Base-by-base conservation (phyloP, 2,888 invertebrate species). In the Epistrophe eligans region DNA sequence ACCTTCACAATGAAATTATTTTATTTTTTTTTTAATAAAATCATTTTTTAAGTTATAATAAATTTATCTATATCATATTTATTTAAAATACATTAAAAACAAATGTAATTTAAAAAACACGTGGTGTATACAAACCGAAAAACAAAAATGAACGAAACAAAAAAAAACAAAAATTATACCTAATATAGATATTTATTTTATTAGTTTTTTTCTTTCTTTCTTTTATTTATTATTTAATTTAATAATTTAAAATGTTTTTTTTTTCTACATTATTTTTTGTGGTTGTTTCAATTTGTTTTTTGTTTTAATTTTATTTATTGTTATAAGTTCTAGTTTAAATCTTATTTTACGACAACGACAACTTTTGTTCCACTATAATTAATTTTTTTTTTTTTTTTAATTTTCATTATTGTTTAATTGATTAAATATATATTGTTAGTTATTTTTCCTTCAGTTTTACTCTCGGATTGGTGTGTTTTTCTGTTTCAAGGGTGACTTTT, bases 341-440 rank as follows among this genome's bases (percentile, higher is more conserved):
- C 87, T 87, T 87, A 87, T 77, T 19, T 72, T 84, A 84, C 83
- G 87, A 87, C 83, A 87, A 87, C 87, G 82, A 87, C 82, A 87
- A 83, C 71, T 60, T 60, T 84, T 85, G 82, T 82, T 85, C 82
- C 82, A 77, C 82, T 87, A 87, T 82, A 87, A 79, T 58, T 79
- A 79, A 64, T 50, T 77, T 74, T 76, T 66, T 45, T 45, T 45
- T 55, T 83, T 62, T 77, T 48, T 71, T 64, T 19, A 64, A 57
- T 58, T 81, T 43, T 70, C 45, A 52, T 87, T 87, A 87, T 87
- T 87, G 83, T 87, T 74, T 76, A 83, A 67, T 83, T 87, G 87
- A 83, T 87, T 87, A 85, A 79, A 79, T 62, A 82, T 77, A 77
- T 74, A 50, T 79, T 77, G 60, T 72, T 67, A 81, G 66, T 80